These are phyloP conservation scores for Hippoglossus stenolepis DNA, from an alignment of 2,113 vertebrate species.

Conservation along the genomic window DNA sequence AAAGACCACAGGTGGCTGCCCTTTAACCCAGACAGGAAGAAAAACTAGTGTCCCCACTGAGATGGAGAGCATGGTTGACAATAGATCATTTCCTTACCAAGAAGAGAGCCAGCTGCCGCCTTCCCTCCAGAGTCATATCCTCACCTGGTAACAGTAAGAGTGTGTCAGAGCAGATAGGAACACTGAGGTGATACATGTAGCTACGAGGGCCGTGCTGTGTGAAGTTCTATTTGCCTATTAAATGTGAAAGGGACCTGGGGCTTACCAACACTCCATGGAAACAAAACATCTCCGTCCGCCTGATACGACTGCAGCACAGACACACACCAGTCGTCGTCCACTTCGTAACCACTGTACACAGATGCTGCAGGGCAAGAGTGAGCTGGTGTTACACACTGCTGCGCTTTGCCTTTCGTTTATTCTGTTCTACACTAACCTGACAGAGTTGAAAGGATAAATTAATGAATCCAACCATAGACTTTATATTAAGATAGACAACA, in stretches of 20 bases:
- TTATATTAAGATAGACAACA: too few relatives aligned
- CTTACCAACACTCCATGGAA: constrained; percentile 93
- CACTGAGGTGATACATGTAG: neutral
- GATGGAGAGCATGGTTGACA: neutral
- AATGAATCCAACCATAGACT: too few relatives aligned
- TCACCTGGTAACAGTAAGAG: constrained; percentile 81
- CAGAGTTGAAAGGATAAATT: neutral
- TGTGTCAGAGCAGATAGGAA: neutral
- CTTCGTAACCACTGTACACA: constrained; percentile 86
- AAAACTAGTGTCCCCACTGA: neutral
- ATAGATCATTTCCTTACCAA: constrained; percentile 80
- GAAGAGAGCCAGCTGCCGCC: constrained; percentile 87
- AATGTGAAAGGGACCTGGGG: neutral
- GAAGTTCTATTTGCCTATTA: constrained; percentile 20
- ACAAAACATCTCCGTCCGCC: constrained; percentile 81
- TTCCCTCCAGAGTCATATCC: constrained; percentile 86
- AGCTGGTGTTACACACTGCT: neutral
- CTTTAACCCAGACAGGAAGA: constrained; percentile 14
- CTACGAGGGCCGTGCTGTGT: too few relatives aligned
- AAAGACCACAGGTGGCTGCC: constrained; percentile 39
- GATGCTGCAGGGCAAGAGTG: constrained; percentile 75
- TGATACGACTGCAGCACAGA: constrained; percentile 91
- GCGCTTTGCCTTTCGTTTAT: neutral
- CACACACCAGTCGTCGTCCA: constrained; percentile 92
- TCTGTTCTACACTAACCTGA: neutral